These are phyloP conservation scores for Ectemnius lituratus DNA, from an alignment of 2,888 invertebrate genomes.

Conservation along the genomic window DNA sequence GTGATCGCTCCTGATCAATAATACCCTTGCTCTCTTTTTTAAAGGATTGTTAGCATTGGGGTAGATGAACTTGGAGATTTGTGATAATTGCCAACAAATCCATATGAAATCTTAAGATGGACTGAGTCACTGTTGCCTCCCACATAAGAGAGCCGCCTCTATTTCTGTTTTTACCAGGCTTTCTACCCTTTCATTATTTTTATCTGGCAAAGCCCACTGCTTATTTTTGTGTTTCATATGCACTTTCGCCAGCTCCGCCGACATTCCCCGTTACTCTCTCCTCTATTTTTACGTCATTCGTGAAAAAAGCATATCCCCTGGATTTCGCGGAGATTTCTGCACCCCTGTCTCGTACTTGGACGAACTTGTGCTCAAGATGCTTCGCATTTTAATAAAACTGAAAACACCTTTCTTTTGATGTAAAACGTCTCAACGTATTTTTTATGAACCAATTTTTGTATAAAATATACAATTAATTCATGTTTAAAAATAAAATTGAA, in stretches of 20 bases:
- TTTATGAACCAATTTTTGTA: too few species aligned
- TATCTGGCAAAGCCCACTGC: constrained; percentile 56
- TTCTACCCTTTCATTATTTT: constrained; percentile 67
- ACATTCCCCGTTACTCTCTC: constrained; percentile 40
- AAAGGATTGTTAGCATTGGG: background rate
- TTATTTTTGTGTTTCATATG: constrained; percentile 63
- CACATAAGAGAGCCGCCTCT: constrained; percentile 45
- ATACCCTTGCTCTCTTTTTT: constrained; percentile 22
- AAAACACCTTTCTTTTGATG: too few species aligned
- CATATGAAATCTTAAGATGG: background rate
- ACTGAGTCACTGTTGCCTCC: background rate
- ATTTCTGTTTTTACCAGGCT: constrained; percentile 64
- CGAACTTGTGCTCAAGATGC: too few species aligned
- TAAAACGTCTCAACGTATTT: too few species aligned
- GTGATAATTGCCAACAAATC: background rate
- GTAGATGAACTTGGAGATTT: background rate
- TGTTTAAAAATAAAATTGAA: too few species aligned
- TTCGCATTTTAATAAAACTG: too few species aligned
- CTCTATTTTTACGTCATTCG: constrained; percentile 50
- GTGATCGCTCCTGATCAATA: constrained; percentile 55
- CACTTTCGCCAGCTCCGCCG: constrained; percentile 64
- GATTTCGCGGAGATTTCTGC: constrained; percentile 27
- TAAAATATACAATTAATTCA: too few species aligned
- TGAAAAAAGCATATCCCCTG: constrained; percentile 20
- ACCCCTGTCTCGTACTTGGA: background rate